Base-by-base conservation (phyloP, 2,797 vertebrate genomes). In the Chaenodraco wilsoni region DNA sequence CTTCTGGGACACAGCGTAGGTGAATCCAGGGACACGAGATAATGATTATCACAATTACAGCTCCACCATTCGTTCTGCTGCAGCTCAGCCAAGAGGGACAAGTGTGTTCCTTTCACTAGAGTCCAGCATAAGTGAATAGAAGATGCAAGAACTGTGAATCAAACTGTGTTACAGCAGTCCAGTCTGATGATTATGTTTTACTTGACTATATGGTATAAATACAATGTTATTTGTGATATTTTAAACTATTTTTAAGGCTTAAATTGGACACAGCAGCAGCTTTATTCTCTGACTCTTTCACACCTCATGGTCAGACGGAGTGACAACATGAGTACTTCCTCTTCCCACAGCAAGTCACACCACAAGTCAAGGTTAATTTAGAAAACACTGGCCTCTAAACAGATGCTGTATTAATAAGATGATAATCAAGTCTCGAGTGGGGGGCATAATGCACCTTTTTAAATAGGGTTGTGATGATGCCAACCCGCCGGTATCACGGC, bases 41-140 rank as follows among this genome's bases (percentile, higher is more conserved):
- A 66, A 84, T 87, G 80, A 86, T 89, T 83, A 83, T 41, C 37
- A 70, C 77, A 83, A 88, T 90, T 89, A 88, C 77, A 78, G 63
- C 75, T 70, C 73, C 77, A n/a, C 37, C 50, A 31, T 71, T 84
- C 37, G 6, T 66, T 75, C 66, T 66, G 12, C 63, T 63, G 71
- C 41, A 17, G 74, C 76, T 75, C 64, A 70, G 61, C 68, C 37
- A 41, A 51, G 69, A 61, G 59, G 66, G 66, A 74, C 55, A 71
- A 61, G 64, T 66, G 63, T 69, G 72, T 27, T 69, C 23, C 58
- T 68, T 58, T 77, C 55, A 59, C 57, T 60, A 17, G 45, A 69
- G 27, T 55, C 21, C 37, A 60, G 51, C 14, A 14, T 40, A 54
- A 72, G 14, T 56, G 31, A 41, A 50, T 41, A 45, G 31, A 40